These are phyloP conservation scores for Arothron firmamentum DNA, from an alignment of 2,113 vertebrate species.

Conservation along the genomic window DNA sequence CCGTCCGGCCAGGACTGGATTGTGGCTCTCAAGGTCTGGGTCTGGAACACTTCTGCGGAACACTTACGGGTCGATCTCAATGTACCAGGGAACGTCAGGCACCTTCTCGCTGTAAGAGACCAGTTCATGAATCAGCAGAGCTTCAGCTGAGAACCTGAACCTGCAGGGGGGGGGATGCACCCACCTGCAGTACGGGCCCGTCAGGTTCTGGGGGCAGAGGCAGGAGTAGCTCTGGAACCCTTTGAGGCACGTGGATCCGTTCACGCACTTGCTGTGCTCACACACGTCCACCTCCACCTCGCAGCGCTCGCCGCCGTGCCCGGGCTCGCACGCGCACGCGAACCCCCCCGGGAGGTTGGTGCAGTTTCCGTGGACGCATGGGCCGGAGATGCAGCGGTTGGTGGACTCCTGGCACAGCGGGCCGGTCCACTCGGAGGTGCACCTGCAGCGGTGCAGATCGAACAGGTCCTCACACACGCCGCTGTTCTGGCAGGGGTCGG, in stretches of 20 bases:
- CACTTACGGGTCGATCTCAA: constrained; percentile 69
- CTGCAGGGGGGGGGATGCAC: constrained; percentile 12
- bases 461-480: constrained; percentile 81
- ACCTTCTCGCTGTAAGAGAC: constrained; percentile 62
- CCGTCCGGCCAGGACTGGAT: no score
- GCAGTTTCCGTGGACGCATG: constrained; percentile 86
- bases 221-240: constrained; percentile 77
- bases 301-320: constrained; percentile 77
- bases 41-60: neutral
- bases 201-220: constrained; percentile 81
- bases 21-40: neutral
- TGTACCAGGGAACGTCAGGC: constrained; percentile 74
- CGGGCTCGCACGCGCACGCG: constrained; percentile 78
- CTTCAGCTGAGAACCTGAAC: neutral
- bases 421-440: constrained; percentile 76
- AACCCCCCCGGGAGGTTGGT: constrained; percentile 57
- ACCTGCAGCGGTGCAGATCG: constrained; percentile 75
- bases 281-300: constrained; percentile 76
- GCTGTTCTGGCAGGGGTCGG: constrained; percentile 78
- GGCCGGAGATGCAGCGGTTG: constrained; percentile 74
- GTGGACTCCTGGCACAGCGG: constrained; percentile 70
- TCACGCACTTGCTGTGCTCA: constrained; percentile 75
- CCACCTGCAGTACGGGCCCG: constrained; percentile 81
- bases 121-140: constrained; percentile 16
- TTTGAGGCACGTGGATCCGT: constrained; percentile 83